Evolutionary conservation across 2,113 vertebrate genomes (phyloP), one percentile per base, ranked within the genome.

Genomic region (Neolamprologus sp.): DNA sequence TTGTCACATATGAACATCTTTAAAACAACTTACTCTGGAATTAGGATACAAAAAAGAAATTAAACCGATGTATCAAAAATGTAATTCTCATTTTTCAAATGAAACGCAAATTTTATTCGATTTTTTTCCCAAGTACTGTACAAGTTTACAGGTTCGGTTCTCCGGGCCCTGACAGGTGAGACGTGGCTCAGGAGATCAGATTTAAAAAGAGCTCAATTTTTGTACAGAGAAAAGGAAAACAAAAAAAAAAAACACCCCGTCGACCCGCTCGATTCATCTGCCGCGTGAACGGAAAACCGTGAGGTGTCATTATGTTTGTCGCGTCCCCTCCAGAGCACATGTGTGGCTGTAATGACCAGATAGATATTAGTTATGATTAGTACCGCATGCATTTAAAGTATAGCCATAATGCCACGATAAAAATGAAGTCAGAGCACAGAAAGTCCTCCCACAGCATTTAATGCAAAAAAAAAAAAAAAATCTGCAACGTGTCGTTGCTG

Each of bases 61-160:
- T 30, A 91, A 92, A 91, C 86, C 83, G 89, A 96, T 90, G 94
- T 96, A 96, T 96, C 95, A 96, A 96, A 75, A 96, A 96, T 95
- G 93, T 92, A 90, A 93, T 93, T 94, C 92, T 95, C 87, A 92
- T 91, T 91, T 68, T 94, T 96, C 86, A 93, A 96, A 96, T 95
- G 89, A 94, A 96, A 96, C 91, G 93, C 94, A 92, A 94, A 93
- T 93, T 94, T 91, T 92, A 68, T 68, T 68, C 1, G 7, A 37
- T 68, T 68, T 37, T 63, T 65, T 37, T 0, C 17, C 85, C 88
- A 94, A 94, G 92, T 95, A 95, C 95, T 99, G 97, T 99, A 99
- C 98, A 99, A 98, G 97, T 99, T 98, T 98, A 99, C 97, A 98
- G 96, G 96, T 97, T 68, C 97, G 96, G 96, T 96, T 88, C 65